These are phyloP conservation scores for Alcedo quadribrachys DNA, from an alignment of 2,797 vertebrate species.

Conservation along the genomic window DNA sequence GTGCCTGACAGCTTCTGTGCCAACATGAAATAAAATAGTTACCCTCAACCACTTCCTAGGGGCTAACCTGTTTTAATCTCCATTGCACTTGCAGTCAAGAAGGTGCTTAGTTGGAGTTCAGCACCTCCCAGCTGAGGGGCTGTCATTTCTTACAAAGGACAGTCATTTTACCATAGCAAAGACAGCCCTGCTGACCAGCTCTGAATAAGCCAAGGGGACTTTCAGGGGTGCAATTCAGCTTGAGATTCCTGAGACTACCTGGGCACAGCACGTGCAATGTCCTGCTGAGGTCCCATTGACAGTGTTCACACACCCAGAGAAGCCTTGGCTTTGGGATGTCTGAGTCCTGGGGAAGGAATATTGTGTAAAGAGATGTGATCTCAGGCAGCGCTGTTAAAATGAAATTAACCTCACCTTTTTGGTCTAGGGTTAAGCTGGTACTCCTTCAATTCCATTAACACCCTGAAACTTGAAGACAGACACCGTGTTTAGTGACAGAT, in stretches of 20 bases:
- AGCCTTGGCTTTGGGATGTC: neutral
- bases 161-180: neutral
- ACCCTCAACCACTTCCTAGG: neutral
- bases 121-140: neutral
- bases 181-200: neutral
- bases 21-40: neutral
- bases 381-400: neutral
- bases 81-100: neutral
- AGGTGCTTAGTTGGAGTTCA: neutral
- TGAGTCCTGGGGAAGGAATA: neutral
- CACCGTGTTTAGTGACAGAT: neutral
- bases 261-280: accelerated
- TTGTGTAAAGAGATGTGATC: neutral
- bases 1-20: neutral
- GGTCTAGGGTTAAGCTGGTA: neutral
- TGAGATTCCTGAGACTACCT: neutral
- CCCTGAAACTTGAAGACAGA: neutral
- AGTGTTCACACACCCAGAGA: neutral
- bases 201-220: neutral
- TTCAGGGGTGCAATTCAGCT: neutral
- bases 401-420: neutral
- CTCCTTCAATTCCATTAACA: neutral
- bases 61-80: neutral
- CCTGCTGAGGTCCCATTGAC: neutral
- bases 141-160: neutral